Base-by-base conservation (phyloP, 1,140 invertebrate species). In the Ceratosolen fusciceps region DNA sequence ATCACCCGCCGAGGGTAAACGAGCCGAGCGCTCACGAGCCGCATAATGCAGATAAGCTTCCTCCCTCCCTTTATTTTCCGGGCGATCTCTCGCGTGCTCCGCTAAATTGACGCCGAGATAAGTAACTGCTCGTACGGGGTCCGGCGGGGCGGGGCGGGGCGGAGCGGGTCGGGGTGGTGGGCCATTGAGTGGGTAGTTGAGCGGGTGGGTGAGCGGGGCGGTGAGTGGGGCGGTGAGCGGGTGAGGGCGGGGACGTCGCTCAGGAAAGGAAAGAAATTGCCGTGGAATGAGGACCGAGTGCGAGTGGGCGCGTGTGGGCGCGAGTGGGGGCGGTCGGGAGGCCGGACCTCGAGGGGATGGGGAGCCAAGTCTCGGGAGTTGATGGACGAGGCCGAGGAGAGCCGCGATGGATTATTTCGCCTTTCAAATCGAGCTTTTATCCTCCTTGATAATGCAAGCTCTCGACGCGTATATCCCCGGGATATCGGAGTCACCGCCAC, bases 391-490 rank as follows among this genome's bases (percentile, higher is more conserved):
- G 31, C 62, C 60, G 60, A 67, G 54, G 56, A 47, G 58, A 82
- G 54, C 3, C 37, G 34, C 54, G 14, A 1, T 43, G 31, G 70
- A 65, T 65, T n/a, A n/a, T n/a, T 65, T 65, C 16, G 60, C 31
- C 68, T 80, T 80, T 80, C 31, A 67, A 67, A 70, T 16, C 34
- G 76, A 65, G 80, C 74, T 52, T 72, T 77, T 67, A 79, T 81
- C 75, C n/a, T 79, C 79, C 58, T 81, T 70, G 84, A 85, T 85
- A 82, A 85, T 82, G 79, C 82, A 62, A 58, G 75, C 80, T 83
- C 75, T 80, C 24, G 54, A 54, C 68, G 81, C 71, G 71, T 83
- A 82, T 81, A 81, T 77, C 79, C 80, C 77, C 65, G 67, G 81
- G 77, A 80, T 82, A 39, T 47, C 37, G 56, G 74, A 75, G 65